Evolutionary conservation across 2,797 vertebrate genomes (phyloP), one percentile per base, ranked within the genome.

Genomic region (Notolabrus celidotus): DNA sequence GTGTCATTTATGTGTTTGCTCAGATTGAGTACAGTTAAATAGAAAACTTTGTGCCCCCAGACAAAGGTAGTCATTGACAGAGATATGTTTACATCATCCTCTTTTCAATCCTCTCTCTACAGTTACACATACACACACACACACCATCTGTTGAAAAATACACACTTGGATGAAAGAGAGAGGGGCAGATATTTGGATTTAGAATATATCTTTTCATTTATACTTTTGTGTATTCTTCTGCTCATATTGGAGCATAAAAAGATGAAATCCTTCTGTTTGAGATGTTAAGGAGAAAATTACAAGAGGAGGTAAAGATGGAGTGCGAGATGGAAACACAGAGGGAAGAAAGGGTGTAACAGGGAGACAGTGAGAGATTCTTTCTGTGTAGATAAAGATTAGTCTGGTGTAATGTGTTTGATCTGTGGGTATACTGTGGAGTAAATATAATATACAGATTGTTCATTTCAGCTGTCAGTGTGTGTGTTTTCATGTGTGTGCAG

Each of bases 181-280:
- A 23, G 16, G 67, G 51, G 62, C 59, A 52, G 67, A 68, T 47
- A 45, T 74, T 54, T 36, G 3, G 80, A 86, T 74, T 75, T 65
- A 55, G 56, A 57, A 33, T 60, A 58, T 12, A 47, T 77, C 54
- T 29, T 61, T 47, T 17, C 54, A 77, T 74, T 86, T 60, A 82
- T 71, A 51, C 79, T 51, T 79, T 45, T 27, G 33, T 76, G 56
- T 78, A 66, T 72, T 74, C 64, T 76, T 20, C 17, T 63, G 59
- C 69, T 80, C 57, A 78, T 72, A 63, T 82, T 67, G 53, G 55
- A 82, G 36, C 25, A 17, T 71, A 63, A 62, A 71, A 72, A 77
- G 58, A 80, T 82, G 38, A 79, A 82, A 84, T 77, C 45, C 45
- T 22, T n/a, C 63, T 63, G 65, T 74, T 59, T 63, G 61, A 57